Evolutionary conservation across 2,113 vertebrate species (phyloP).

Genomic region (Brachionichthys hirsutus): DNA sequence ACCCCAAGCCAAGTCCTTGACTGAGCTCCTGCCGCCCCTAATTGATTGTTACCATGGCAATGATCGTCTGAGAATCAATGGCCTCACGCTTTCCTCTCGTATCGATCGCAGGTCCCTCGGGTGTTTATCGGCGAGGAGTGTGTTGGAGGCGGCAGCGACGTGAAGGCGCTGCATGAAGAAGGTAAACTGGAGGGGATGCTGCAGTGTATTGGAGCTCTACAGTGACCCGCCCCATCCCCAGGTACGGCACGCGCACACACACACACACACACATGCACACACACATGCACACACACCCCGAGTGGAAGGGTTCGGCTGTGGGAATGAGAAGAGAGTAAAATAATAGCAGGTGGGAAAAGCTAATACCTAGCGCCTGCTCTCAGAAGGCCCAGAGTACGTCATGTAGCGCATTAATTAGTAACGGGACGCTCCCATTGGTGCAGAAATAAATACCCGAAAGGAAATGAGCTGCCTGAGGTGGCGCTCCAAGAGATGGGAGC

Average conservation of each 20-base stretch:
- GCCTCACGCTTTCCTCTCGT: neutral
- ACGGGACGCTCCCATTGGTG: conserved; percentile 16
- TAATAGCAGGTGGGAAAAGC: neutral
- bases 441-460: conserved; percentile 19
- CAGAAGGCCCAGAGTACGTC: neutral
- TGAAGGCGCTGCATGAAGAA: conserved; percentile 56
- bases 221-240: conserved; percentile 51
- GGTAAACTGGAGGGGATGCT: conserved; percentile 73
- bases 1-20: no score
- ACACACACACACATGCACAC: neutral
- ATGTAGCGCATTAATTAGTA: conserved; percentile 16
- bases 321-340: neutral
- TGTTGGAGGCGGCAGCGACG: conserved; percentile 81
- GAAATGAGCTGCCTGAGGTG: conserved; percentile 8
- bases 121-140: conserved; percentile 84
- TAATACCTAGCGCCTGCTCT: neutral
- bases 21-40: no score
- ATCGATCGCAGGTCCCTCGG: conserved; percentile 77
- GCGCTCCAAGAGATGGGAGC: conserved; percentile 10
- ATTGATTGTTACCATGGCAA: neutral
- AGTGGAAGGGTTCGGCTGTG: no score
- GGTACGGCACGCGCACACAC: conserved; percentile 46
- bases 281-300: neutral
- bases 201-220: conserved; percentile 73
- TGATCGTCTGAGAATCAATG: neutral